Conservation (phyloP, 2,797 vertebrate genomes). For the Pseudochirops cupreus region DNA sequence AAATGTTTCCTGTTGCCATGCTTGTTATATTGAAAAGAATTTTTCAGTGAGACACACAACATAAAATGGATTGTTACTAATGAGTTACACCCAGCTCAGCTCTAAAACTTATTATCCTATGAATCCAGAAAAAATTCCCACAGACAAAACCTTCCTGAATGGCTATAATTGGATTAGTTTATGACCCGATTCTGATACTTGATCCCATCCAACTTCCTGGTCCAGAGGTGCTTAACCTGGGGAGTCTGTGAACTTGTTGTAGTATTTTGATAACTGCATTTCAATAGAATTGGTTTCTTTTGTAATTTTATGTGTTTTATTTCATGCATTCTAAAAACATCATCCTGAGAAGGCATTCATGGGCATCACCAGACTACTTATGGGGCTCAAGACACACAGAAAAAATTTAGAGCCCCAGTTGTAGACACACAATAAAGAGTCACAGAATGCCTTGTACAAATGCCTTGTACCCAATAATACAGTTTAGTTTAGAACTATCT, state of each 20-base stretch:
- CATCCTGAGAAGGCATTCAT: not conserved
- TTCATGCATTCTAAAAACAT: not conserved
- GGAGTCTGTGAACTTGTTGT: not conserved
- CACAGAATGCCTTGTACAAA: not conserved
- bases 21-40: not conserved
- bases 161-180: conserved; percentile 1
- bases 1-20: not conserved
- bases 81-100: conserved; percentile 18
- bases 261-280: not conserved
- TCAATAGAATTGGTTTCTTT: not conserved
- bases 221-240: not conserved
- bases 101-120: not conserved
- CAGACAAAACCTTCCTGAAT: not conserved
- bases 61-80: not conserved
- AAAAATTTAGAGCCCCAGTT: not conserved
- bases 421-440: not conserved
- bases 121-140: not conserved
- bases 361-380: not conserved
- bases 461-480: not conserved
- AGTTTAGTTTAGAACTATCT: conserved; percentile 51
- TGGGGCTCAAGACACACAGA: not conserved
- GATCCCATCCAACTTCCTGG: not conserved
- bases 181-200: conserved; percentile 25
- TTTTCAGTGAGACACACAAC: conserved; percentile 22
- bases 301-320: not conserved